Conservation (phyloP, 1,140 invertebrate species). For the Batillaria attramentaria region DNA sequence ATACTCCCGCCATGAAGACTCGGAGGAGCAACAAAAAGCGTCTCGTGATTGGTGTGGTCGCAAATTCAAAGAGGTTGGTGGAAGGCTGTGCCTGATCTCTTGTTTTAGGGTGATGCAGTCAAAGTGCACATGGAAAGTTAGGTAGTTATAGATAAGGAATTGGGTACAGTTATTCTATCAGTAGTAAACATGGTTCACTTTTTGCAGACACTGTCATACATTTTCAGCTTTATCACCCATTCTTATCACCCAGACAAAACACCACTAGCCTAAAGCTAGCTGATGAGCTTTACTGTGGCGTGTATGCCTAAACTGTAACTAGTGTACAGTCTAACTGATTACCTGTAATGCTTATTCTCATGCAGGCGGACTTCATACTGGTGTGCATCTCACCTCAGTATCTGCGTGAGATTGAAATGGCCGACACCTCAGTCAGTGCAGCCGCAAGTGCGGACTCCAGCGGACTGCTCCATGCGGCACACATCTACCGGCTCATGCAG, state of each 20-base stretch:
- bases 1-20: conserved; percentile 44
- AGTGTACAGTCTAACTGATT: too few relatives aligned
- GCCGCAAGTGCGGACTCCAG: background rate
- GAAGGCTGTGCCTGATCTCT: background rate
- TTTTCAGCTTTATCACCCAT: too few relatives aligned
- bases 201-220: too few relatives aligned
- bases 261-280: too few relatives aligned
- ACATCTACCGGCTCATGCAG: conserved; percentile 54
- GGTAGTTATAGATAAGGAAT: too few relatives aligned
- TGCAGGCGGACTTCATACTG: conserved; percentile 57
- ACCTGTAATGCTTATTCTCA: conserved; percentile 31
- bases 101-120: too few relatives aligned
- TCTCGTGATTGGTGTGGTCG: conserved; percentile 48
- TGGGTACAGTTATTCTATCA: too few relatives aligned
- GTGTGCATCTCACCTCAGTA: conserved; percentile 52
- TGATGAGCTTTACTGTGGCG: too few relatives aligned
- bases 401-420: conserved; percentile 37
- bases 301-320: too few relatives aligned
- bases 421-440: background rate
- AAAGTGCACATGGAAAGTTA: too few relatives aligned
- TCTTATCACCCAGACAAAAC: too few relatives aligned
- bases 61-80: conserved; percentile 55
- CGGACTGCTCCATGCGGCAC: conserved; percentile 41
- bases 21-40: conserved; percentile 27
- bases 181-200: too few relatives aligned